Evolutionary conservation across 2,113 vertebrate genomes (phyloP).

Genomic region (Spermophilus dauricus): DNA sequence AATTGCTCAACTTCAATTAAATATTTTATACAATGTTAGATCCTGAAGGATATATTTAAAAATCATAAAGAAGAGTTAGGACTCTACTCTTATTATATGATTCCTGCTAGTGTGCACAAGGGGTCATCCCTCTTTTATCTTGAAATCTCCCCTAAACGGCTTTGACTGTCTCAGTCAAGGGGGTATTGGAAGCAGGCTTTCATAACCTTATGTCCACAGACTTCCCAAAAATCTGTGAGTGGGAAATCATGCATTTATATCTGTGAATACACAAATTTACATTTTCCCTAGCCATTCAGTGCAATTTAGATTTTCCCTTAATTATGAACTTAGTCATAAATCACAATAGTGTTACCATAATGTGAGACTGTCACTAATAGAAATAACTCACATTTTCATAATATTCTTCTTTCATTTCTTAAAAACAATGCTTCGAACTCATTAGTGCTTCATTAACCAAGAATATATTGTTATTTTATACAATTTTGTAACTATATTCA

Average conservation of each 20-base stretch:
- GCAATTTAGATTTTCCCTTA: neutral
- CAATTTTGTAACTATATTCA: constrained; percentile 1
- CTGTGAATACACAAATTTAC: neutral
- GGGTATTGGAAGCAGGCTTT: neutral
- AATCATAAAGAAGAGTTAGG: neutral
- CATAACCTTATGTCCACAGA: neutral
- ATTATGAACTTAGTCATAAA: constrained; percentile 8
- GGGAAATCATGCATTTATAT: neutral
- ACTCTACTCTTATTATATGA: neutral
- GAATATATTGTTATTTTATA: neutral
- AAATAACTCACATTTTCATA: constrained; percentile 23
- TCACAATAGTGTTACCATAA: neutral
- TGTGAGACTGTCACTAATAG: neutral
- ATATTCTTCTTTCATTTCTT: constrained; percentile 3
- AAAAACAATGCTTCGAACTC: neutral
- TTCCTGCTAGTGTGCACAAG: neutral
- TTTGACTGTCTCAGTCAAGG: neutral
- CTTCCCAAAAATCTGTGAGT: neutral
- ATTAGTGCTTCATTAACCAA: constrained; percentile 30
- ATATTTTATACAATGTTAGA: neutral
- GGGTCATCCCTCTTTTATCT: neutral
- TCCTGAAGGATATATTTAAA: neutral
- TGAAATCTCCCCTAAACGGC: neutral
- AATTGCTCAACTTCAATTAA: neutral
- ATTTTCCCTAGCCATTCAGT: neutral